phyloP scores from a whole-genome alignment of 1,140 invertebrate genomes.

The Aphaenogaster ashmeadi region DNA sequence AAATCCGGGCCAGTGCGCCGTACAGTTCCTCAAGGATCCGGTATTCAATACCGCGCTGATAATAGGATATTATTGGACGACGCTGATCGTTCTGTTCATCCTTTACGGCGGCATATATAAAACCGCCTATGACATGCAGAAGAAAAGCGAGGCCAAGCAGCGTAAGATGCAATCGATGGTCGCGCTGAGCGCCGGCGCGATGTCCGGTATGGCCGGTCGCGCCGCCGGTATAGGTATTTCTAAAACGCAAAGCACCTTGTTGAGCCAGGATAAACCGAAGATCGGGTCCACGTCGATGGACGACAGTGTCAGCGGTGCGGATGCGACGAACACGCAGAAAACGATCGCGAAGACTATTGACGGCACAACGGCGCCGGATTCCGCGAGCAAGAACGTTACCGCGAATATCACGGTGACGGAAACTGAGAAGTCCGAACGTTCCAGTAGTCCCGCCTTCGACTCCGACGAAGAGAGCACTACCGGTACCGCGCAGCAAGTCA shows the following conservation, averaged over 20 bases:
- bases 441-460: constrained; percentile 98
- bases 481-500: constrained; percentile 80
- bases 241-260: constrained; percentile 91
- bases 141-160: constrained; percentile 98
- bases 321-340: constrained; percentile 51
- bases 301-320: constrained; percentile 29
- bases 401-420: constrained; percentile 71
- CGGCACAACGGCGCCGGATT: constrained; percentile 32
- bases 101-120: constrained; percentile 99
- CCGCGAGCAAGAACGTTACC: constrained; percentile 49
- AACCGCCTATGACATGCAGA: constrained; percentile 99
- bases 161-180: constrained; percentile 98
- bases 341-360: constrained; percentile 56
- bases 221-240: constrained; percentile 94
- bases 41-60: constrained; percentile 99
- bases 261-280: constrained; percentile 91
- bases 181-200: constrained; percentile 94
- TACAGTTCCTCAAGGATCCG: constrained; percentile 99
- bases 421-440: constrained; percentile 93
- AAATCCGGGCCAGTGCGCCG: constrained; percentile 96
- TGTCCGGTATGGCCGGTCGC: constrained; percentile 95
- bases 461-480: constrained; percentile 95
- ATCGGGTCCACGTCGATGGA: constrained; percentile 62
- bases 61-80: constrained; percentile 99
- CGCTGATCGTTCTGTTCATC: constrained; percentile 96